These are phyloP conservation scores for Encarsia formosa DNA, from an alignment of 2,888 invertebrate species.

Conservation along the genomic window DNA sequence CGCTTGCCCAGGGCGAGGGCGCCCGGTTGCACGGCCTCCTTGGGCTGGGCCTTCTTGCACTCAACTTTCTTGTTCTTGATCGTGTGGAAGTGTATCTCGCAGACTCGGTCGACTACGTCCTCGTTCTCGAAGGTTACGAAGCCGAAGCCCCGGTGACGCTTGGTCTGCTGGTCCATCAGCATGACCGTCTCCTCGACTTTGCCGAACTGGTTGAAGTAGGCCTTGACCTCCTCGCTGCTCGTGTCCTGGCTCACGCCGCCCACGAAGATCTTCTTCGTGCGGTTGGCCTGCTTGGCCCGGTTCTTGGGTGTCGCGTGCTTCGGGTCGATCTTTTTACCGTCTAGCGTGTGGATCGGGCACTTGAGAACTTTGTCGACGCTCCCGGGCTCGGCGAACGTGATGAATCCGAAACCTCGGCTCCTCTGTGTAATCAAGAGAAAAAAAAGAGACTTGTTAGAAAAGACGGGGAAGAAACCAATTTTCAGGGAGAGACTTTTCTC, in stretches of 20 bases:
- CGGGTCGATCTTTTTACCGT: conserved; percentile 91
- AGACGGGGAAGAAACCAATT: neutral
- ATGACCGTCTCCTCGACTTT: conserved; percentile 88
- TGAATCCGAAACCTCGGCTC: conserved; percentile 91
- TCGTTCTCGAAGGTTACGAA: conserved; percentile 90
- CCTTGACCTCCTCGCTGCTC: conserved; percentile 84
- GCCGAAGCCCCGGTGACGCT: conserved; percentile 85
- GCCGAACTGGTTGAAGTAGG: conserved; percentile 86
- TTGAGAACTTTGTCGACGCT: conserved; percentile 89
- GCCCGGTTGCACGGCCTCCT: conserved; percentile 77
- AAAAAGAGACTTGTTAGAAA: neutral
- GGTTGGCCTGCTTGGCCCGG: conserved; percentile 77
- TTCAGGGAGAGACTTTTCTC: neutral
- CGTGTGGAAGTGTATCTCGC: conserved; percentile 89
- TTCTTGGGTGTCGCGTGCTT: conserved; percentile 92
- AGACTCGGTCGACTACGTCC: conserved; percentile 87
- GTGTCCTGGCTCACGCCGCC: conserved; percentile 91
- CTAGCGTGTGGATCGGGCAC: conserved; percentile 84
- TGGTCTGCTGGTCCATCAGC: conserved; percentile 92
- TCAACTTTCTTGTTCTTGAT: conserved; percentile 89
- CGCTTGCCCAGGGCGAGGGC: conserved; percentile 66
- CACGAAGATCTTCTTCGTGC: conserved; percentile 89
- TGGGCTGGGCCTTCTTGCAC: conserved; percentile 89
- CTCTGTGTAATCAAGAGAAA: conserved; percentile 62
- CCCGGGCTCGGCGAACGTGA: conserved; percentile 86